These are phyloP conservation scores for Dasypolia templi DNA, from an alignment of 2,888 invertebrate genomes.

Conservation along the genomic window DNA sequence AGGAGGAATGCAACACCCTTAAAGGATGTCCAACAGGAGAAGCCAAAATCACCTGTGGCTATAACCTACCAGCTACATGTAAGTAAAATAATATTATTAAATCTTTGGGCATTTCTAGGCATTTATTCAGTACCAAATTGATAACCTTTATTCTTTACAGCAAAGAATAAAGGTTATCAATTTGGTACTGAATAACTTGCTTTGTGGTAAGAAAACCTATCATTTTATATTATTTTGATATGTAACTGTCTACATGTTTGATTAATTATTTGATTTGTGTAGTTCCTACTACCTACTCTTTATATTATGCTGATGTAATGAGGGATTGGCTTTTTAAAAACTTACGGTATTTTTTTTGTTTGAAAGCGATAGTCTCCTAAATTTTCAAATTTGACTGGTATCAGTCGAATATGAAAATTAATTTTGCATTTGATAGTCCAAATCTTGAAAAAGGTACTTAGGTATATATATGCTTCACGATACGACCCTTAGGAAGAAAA, in stretches of 20 bases:
- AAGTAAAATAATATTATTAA: slow-evolving; percentile 74
- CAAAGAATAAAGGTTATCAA: no score
- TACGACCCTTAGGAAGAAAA: no score
- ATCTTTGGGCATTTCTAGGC: neutral
- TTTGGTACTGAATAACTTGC: neutral
- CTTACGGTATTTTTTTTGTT: no score
- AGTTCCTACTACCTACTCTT: neutral
- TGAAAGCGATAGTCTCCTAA: no score
- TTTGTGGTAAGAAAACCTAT: neutral
- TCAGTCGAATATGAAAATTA: no score
- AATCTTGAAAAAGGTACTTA: no score
- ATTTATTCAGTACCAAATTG: slow-evolving; percentile 1
- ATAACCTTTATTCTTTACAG: slow-evolving; percentile 37
- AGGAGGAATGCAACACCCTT: slow-evolving; percentile 93
- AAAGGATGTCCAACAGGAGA: slow-evolving; percentile 95
- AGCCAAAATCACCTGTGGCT: slow-evolving; percentile 95
- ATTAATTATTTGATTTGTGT: neutral
- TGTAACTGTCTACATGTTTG: neutral
- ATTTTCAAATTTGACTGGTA: no score
- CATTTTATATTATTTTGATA: neutral
- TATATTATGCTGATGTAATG: no score
- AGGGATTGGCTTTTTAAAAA: no score
- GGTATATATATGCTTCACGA: no score
- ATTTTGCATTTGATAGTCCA: no score
- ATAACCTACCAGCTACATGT: slow-evolving; percentile 96